These are phyloP conservation scores for Alca torda DNA, from an alignment of 2,797 vertebrate species.

Conservation along the genomic window DNA sequence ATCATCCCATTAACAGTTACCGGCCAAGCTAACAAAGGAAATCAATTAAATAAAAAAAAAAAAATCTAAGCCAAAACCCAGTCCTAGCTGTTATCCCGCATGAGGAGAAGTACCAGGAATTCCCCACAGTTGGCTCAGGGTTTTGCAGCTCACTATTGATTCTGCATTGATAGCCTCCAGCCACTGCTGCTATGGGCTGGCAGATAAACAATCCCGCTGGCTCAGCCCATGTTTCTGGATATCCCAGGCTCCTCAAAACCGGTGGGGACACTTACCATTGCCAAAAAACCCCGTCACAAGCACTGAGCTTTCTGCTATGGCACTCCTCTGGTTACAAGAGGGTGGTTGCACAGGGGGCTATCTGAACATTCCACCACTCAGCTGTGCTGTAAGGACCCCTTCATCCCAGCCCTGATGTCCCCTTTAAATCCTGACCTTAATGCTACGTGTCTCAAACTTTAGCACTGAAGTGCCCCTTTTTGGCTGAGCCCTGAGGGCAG, in stretches of 20 bases:
- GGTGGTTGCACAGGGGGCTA: not conserved
- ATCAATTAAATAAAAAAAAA: not conserved
- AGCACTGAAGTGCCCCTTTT: not conserved
- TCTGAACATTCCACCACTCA: accelerated
- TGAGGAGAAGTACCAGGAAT: not conserved
- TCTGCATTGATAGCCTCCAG: not conserved
- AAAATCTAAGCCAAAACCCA: not conserved
- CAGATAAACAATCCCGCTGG: not conserved
- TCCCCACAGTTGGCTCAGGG: not conserved
- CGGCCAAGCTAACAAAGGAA: not conserved
- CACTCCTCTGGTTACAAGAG: not conserved
- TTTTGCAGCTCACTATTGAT: not conserved
- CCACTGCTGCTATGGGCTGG: not conserved
- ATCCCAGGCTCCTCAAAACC: not conserved
- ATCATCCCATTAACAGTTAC: not conserved
- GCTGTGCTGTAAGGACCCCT: not conserved
- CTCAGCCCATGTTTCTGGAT: not conserved
- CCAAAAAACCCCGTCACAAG: not conserved
- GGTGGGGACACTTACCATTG: not conserved
- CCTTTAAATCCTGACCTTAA: not conserved
- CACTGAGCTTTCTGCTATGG: not conserved
- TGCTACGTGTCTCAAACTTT: not conserved
- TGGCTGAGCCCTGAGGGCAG: not conserved
- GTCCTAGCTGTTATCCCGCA: not conserved
- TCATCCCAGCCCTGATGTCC: too few relatives aligned